Evolutionary conservation across 1,140 invertebrate species (phyloP), one percentile per base, ranked within the genome.

Genomic region (Atta texana): DNA sequence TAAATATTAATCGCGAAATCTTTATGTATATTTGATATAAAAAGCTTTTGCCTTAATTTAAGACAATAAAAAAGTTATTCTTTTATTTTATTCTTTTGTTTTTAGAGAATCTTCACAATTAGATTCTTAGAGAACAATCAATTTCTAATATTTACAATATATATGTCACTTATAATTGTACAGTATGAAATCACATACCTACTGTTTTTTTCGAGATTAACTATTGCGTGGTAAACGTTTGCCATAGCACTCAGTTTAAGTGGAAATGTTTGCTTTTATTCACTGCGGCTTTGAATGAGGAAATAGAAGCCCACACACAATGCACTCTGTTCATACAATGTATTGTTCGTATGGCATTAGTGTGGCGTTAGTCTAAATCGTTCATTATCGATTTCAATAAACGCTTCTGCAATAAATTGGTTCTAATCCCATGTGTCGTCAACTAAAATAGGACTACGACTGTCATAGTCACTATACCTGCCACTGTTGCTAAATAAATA

Each of bases 261-360:
- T 84, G 69, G 80, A 84, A 84, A 75, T 84, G 55, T 84, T 84
- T 84, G 80, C 80, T 84, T 84, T 84, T 84, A 84, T 84, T 75
- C 71, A 84, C 44, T 18, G 69, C 5, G 18, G 55, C 69, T 31
- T 31, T 84, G 55, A 75, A 84, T 51, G 39, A 12, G 39, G 39
- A 82, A 82, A 84, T 84, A 75, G 68, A n/a, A 74, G n/a, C 55
- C 72, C 69, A 61, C 55, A 61, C 44, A 84, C 80, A 75, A 84
- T 74, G 10, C n/a, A 63, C 5, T 49, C 24, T 44, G 39, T 21
- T 82, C 69, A 61, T 14, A 61, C 44, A 84, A 51, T 72, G n/a
- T 3, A 84, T 61, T 84, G 55, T 84, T 84, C 18, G 3, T 44
- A 44, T 44, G 39, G 10, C n/a, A 44, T 84, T 84, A 61, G 24